Evolutionary conservation across 2,888 invertebrate species (phyloP).

Genomic region (Clivina fossor): DNA sequence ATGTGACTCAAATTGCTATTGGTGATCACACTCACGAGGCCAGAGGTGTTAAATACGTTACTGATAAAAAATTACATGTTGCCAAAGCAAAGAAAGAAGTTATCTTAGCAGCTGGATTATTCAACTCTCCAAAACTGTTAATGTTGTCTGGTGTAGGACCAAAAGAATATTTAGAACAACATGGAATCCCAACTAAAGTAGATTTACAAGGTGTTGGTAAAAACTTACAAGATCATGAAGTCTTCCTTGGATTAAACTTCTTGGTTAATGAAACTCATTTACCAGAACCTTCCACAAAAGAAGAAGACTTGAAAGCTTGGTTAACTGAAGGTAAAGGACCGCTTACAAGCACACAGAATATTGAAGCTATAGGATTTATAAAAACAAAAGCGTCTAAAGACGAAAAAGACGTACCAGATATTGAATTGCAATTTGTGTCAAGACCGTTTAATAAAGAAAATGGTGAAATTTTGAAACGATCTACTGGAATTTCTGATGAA

Average conservation of each 20-base stretch:
- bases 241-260: constrained; percentile 65
- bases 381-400: constrained; percentile 59
- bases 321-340: constrained; percentile 25
- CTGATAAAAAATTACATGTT: constrained; percentile 55
- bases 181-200: constrained; percentile 59
- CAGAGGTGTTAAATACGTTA: constrained; percentile 62
- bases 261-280: constrained; percentile 51
- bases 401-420: constrained; percentile 61
- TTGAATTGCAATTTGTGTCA: constrained; percentile 62
- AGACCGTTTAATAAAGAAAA: constrained; percentile 34
- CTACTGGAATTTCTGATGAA: constrained; percentile 58
- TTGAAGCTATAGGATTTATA: constrained; percentile 58
- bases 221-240: constrained; percentile 71
- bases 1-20: constrained; percentile 62
- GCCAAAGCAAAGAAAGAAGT: constrained; percentile 69
- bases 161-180: constrained; percentile 58
- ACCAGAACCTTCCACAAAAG: not conserved
- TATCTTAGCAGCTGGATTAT: constrained; percentile 73
- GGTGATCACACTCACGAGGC: constrained; percentile 59
- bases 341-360: constrained; percentile 10
- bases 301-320: constrained; percentile 13
- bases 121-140: constrained; percentile 76
- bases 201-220: constrained; percentile 64
- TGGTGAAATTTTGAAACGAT: constrained; percentile 18
- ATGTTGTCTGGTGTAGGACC: constrained; percentile 80